Percentiles rank a stretch among this genome's conserved stretches.
Evolutionary conservation across 2,113 vertebrate species (phyloP).

Genomic region (Gymnarchus niloticus): DNA sequence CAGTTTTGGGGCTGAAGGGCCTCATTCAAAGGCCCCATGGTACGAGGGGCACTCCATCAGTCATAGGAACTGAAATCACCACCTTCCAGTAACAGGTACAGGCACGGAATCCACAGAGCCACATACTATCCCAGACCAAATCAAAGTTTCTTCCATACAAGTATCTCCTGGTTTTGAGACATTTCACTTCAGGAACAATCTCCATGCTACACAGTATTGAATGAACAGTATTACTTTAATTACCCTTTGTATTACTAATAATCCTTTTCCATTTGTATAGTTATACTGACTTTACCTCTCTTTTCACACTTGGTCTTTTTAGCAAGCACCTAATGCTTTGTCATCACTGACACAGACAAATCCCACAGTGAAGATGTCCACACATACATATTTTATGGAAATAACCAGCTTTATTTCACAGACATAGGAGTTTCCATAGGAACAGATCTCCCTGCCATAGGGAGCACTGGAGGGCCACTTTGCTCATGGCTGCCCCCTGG

Average conservation of each 20-base stretch:
- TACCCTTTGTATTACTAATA: neutral
- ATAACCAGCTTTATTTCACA: conserved; percentile 53
- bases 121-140: no score
- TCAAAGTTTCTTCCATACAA: no score
- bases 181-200: no score
- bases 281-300: neutral
- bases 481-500: neutral
- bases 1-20: no score
- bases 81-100: no score
- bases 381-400: conserved; percentile 43
- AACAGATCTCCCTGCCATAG: neutral
- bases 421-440: conserved; percentile 50
- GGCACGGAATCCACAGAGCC: no score
- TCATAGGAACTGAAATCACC: no score
- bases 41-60: no score
- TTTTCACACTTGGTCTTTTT: neutral
- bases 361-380: neutral
- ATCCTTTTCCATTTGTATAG: neutral
- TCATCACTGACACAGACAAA: neutral
- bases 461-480: neutral
- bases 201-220: neutral
- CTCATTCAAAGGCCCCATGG: no score
- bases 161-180: no score
- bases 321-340: neutral
- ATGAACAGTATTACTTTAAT: neutral